These are phyloP conservation scores for Cydia strobilella DNA, from an alignment of 1,140 invertebrate genomes.

Conservation along the genomic window DNA sequence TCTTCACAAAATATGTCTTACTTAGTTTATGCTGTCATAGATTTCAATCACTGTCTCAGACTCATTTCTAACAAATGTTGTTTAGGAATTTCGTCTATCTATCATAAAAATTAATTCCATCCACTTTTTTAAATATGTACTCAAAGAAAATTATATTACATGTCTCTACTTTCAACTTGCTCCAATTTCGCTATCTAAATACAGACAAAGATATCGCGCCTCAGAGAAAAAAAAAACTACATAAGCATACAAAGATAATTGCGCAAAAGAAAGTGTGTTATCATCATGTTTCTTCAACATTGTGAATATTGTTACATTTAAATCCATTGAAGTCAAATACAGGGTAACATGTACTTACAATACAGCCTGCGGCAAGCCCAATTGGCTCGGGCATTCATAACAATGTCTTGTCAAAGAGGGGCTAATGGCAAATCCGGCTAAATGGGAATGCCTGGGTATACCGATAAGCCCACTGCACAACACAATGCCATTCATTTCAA, in stretches of 20 bases:
- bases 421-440: slow-evolving; percentile 41
- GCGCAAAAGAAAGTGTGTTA: neutral
- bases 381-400: slow-evolving; percentile 13
- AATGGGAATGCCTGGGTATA: slow-evolving; percentile 43
- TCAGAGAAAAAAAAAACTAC: neutral
- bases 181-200: neutral
- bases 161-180: neutral
- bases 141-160: too few relatives aligned
- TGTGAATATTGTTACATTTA: neutral
- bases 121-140: neutral
- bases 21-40: neutral
- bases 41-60: neutral
- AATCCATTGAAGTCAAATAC: neutral
- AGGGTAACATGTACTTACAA: neutral
- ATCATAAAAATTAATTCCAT: neutral
- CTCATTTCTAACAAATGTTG: neutral
- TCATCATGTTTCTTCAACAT: slow-evolving; percentile 2
- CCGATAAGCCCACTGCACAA: slow-evolving; percentile 43
- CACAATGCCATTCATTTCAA: slow-evolving; percentile 49
- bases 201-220: neutral
- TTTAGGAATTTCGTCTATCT: neutral
- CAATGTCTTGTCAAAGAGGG: slow-evolving; percentile 34
- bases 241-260: neutral
- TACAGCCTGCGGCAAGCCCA: neutral
- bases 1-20: neutral